Evolutionary conservation across 2,888 invertebrate species (phyloP).

Genomic region (Campoplex capitator): DNA sequence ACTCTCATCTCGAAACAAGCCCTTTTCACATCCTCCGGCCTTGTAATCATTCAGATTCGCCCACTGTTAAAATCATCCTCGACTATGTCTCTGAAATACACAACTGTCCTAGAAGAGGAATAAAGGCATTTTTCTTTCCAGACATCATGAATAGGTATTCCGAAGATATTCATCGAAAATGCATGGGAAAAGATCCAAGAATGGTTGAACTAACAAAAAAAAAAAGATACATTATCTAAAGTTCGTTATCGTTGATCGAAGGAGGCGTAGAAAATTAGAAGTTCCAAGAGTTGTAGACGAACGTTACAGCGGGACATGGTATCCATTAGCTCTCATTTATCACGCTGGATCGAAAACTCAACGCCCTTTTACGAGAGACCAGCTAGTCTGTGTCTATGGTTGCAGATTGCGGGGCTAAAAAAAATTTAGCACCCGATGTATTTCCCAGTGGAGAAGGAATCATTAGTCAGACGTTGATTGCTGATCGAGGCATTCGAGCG

Average conservation of each 20-base stretch:
- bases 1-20: slow-evolving; percentile 20
- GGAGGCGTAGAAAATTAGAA: slow-evolving; percentile 22
- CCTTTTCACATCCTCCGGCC: not conserved
- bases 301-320: slow-evolving; percentile 45
- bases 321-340: slow-evolving; percentile 71
- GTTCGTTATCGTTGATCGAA: slow-evolving; percentile 19
- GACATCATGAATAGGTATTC: not conserved
- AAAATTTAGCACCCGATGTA: slow-evolving; percentile 50
- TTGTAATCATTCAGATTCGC: slow-evolving; percentile 40
- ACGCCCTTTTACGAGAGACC: slow-evolving; percentile 13
- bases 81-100: not conserved
- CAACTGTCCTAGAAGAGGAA: not conserved
- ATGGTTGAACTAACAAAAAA: not conserved
- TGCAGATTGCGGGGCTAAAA: slow-evolving; percentile 34
- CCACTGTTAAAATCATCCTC: not conserved
- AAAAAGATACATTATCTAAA: not conserved
- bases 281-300: slow-evolving; percentile 15
- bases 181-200: not conserved
- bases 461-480: slow-evolving; percentile 69
- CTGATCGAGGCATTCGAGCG: slow-evolving; percentile 59
- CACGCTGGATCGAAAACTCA: slow-evolving; percentile 62
- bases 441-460: slow-evolving; percentile 47
- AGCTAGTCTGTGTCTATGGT: not conserved
- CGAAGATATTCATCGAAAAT: not conserved
- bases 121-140: not conserved